Base-by-base conservation (phyloP, 2,113 vertebrate species). In the Narcine bancroftii region DNA sequence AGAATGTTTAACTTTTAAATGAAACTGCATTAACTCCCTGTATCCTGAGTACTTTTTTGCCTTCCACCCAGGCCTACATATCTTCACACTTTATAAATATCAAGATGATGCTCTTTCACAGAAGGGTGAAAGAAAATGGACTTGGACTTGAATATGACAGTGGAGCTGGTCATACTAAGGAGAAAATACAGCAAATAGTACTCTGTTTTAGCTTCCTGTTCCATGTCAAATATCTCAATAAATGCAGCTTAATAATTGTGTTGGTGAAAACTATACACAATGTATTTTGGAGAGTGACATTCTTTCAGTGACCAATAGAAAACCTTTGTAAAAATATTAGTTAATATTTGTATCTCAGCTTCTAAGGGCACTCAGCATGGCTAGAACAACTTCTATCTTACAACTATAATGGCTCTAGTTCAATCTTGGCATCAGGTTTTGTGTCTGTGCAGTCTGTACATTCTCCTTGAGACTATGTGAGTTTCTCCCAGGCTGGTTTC, bases 171-270 rank as follows among this genome's bases (percentile, higher is more conserved):
- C n/a, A 6, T 19, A 39, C 33, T 87, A 56, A 17, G 6, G 13
- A 60, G 15, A 87, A 87, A 87, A 36, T 87, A n/a, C 17, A 60
- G 19, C 33, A 87, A 87, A 6, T n/a, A n/a, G 15, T 21, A 36
- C 36, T 56, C 53, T 36, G 6, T 63, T 81, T 56, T 60, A 17
- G 47, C 24, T 85, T 56, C 29, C 29, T 56, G 50, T 85, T 56
- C 33, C 33, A 87, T 60, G n/a, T 60, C 33, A 60, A 87, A 63
- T 87, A 36, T 60, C 33, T 87, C 81, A 87, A 60, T 87, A 87
- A 60, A 36, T n/a, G 53, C 21, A 36, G 15, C n/a, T n/a, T n/a
- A n/a, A n/a, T n/a, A 63, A 39, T 63, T 60, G 53, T 87, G 56
- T 29, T 21, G 36, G 17, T 63, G 53, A 53, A 60, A 87, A 60